Conservation (phyloP, 2,888 invertebrate genomes). For the Nemapogon koenigi region DNA sequence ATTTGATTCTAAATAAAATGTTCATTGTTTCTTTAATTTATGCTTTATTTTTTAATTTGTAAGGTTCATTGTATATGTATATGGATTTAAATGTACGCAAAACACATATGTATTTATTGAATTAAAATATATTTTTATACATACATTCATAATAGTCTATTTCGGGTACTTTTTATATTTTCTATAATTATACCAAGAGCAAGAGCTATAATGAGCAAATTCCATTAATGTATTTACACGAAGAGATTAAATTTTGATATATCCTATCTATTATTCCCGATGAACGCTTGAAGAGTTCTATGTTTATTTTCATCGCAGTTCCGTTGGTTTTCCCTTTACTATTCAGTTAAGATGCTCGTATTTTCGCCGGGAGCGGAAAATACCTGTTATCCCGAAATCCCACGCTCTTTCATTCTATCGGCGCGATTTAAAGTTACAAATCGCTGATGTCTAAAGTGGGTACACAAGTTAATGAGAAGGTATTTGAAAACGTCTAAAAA, state of each 20-base stretch:
- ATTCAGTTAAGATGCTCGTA: no score
- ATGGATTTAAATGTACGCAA: no score
- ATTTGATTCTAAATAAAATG: conserved; percentile 2
- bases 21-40: conserved; percentile 13
- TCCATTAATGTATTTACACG: neutral
- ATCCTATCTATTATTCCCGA: neutral
- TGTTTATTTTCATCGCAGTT: neutral
- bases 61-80: no score
- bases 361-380: conserved; percentile 1
- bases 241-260: neutral
- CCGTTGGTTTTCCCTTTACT: no score
- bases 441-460: conserved; percentile 51
- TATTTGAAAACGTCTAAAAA: conserved; percentile 53
- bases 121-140: no score
- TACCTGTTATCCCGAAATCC: conserved; percentile 5
- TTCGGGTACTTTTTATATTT: no score
- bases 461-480: conserved; percentile 58
- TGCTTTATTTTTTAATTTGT: no score
- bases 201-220: no score
- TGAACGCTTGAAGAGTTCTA: neutral
- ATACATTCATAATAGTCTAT: conserved; percentile 1
- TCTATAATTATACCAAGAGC: no score
- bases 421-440: conserved; percentile 50
- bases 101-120: no score
- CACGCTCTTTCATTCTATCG: conserved; percentile 41